Evolutionary conservation across 2,113 vertebrate species (phyloP).

Genomic region (Porphyrio hochstetteri): DNA sequence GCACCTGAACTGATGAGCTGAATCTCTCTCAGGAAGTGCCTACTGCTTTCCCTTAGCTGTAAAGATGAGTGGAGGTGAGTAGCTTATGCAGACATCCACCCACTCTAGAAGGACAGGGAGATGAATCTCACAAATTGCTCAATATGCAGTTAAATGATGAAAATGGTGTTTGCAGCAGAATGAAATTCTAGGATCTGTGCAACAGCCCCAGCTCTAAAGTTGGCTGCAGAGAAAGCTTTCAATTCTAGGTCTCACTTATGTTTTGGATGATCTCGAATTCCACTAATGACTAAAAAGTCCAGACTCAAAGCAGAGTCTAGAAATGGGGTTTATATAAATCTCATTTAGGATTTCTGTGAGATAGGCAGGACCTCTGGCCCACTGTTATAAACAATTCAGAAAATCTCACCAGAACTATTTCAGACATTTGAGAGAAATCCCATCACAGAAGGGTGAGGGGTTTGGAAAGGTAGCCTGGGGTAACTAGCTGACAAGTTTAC

Average conservation of each 20-base stretch:
- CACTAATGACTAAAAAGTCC: background rate
- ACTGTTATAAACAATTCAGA: background rate
- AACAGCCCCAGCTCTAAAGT: background rate
- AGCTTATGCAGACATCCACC: background rate
- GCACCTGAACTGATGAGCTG: background rate
- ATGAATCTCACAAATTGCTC: background rate
- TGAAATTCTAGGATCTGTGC: background rate
- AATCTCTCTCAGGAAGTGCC: background rate
- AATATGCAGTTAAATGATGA: background rate
- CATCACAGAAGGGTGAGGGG: background rate
- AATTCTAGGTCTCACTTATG: background rate
- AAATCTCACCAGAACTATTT: background rate
- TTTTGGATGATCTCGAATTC: background rate
- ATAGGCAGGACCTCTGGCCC: background rate
- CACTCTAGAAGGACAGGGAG: background rate
- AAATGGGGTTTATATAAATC: background rate
- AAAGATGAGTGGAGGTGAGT: background rate
- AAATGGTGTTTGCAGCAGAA: background rate
- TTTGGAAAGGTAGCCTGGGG: background rate
- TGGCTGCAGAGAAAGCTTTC: background rate
- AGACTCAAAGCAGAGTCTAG: background rate
- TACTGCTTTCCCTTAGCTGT: background rate
- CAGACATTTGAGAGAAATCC: background rate
- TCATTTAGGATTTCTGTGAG: background rate
- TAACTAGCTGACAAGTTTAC: background rate